Evolutionary conservation across 2,888 invertebrate species (phyloP), one percentile per base, ranked within the genome.

Genomic region (Teinopalpus imperialis): DNA sequence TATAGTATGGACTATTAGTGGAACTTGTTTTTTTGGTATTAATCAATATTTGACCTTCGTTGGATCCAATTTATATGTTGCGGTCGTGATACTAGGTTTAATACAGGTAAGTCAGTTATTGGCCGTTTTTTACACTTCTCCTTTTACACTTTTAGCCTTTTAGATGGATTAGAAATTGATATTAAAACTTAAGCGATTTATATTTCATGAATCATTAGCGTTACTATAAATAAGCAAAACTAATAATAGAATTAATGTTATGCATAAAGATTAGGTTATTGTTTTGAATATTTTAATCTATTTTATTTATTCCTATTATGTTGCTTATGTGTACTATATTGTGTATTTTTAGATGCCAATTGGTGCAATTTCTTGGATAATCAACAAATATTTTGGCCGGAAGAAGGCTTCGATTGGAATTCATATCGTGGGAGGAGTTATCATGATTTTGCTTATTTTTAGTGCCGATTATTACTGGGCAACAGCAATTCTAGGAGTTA

Each of bases 51-150:
- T 66, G 12, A 61, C 72, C 0, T 56, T 66, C 2, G 50, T 76
- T 20, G 73, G 69, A 2, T 46, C 61, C 0, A 67, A 76, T 53
- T 55, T 72, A 24, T 74, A 69, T 21, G 41, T 70, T 0, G 63
- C 67, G 3, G 66, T 69, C 6, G 51, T 61, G 1, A 48, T 72
- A 16, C 36, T 67, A 41, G 76, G 77, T 9, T 37, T 71, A 7
- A 56, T 73, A 30, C 72, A 77, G 69, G 79, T 79, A 18, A 63
- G 62, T 4, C 4, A 16, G n/a, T n/a, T n/a, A n/a, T n/a, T n/a
- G n/a, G n/a, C n/a, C n/a, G n/a, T n/a, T n/a, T n/a, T n/a, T n/a
- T n/a, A n/a, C n/a, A n/a, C n/a, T n/a, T n/a, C n/a, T n/a, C n/a
- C n/a, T n/a, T n/a, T n/a, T n/a, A n/a, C n/a, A n/a, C n/a, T n/a